Evolutionary conservation across 1,140 invertebrate genomes (phyloP).

Genomic region (Heterodera schachtii): DNA sequence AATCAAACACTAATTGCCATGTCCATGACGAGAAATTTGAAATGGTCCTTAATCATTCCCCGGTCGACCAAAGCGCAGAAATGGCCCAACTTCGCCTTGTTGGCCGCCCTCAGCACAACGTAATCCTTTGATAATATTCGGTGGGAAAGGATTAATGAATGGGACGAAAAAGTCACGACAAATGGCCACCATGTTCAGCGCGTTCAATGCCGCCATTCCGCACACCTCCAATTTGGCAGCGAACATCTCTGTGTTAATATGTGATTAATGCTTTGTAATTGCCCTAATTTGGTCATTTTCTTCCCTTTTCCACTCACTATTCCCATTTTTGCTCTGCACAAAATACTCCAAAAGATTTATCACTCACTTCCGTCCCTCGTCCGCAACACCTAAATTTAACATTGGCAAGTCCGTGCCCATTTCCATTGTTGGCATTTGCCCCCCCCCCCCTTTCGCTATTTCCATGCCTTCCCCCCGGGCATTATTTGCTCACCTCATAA

Average conservation of each 20-base stretch:
- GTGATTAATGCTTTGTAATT: not conserved
- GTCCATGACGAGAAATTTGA: slow-evolving; percentile 64
- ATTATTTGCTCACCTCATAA: slow-evolving; percentile 48
- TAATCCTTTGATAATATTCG: slow-evolving; percentile 39
- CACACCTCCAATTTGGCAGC: slow-evolving; percentile 63
- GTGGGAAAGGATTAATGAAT: no score
- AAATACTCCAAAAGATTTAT: not conserved
- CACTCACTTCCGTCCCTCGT: slow-evolving; percentile 49
- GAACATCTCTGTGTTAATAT: slow-evolving; percentile 39
- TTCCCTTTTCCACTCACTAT: no score
- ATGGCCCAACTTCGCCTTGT: slow-evolving; percentile 40
- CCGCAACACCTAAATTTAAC: slow-evolving; percentile 53
- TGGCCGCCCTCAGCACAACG: slow-evolving; percentile 57
- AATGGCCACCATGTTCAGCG: slow-evolving; percentile 48
- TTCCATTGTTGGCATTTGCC: no score
- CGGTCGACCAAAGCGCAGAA: slow-evolving; percentile 55
- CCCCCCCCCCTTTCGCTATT: slow-evolving; percentile 16
- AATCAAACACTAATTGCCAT: slow-evolving; percentile 44
- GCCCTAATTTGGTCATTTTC: no score
- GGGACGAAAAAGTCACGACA: no score
- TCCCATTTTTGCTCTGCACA: not conserved
- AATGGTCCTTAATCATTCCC: slow-evolving; percentile 64
- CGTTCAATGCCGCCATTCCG: slow-evolving; percentile 49
- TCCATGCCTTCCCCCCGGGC: not conserved
- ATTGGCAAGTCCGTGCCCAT: no score